Evolutionary conservation across 2,888 invertebrate species (phyloP).

Genomic region (Cephalotes varians): DNA sequence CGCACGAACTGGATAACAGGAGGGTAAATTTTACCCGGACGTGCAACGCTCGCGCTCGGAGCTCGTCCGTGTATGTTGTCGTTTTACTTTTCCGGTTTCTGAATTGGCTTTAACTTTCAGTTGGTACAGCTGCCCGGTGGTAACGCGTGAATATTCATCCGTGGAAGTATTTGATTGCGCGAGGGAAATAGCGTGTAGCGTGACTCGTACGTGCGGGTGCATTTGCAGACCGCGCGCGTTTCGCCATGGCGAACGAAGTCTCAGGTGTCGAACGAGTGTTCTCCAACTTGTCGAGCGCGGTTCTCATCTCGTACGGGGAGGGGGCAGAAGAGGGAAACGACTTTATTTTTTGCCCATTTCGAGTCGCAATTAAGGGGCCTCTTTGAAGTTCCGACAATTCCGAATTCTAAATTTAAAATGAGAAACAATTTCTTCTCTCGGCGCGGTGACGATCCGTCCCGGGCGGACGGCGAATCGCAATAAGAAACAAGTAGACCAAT

Average conservation of each 20-base stretch:
- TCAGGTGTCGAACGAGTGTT: constrained; percentile 41
- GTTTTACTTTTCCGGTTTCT: constrained; percentile 46
- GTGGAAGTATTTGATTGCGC: constrained; percentile 48
- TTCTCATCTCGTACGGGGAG: background rate
- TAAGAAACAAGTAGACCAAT: constrained; percentile 53
- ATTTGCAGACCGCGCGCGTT: constrained; percentile 13
- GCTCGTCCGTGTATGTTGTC: constrained; percentile 14
- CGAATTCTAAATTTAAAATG: constrained; percentile 48
- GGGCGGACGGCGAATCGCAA: constrained; percentile 29
- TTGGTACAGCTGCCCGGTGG: constrained; percentile 33
- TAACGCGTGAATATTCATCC: constrained; percentile 53
- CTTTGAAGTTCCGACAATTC: constrained; percentile 37
- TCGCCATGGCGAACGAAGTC: background rate
- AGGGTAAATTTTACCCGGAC: constrained; percentile 43
- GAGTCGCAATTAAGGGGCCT: constrained; percentile 37
- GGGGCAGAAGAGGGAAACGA: background rate
- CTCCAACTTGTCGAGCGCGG: constrained; percentile 21
- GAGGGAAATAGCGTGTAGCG: constrained; percentile 19
- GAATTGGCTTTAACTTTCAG: constrained; percentile 53
- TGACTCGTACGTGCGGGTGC: background rate
- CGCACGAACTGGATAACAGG: constrained; percentile 37
- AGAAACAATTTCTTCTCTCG: constrained; percentile 36
- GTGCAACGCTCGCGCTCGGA: constrained; percentile 1
- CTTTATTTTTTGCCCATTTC: constrained; percentile 31
- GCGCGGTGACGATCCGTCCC: constrained; percentile 21